phyloP scores from a whole-genome alignment of 2,888 invertebrate species.

The Clistopyga incitator region DNA sequence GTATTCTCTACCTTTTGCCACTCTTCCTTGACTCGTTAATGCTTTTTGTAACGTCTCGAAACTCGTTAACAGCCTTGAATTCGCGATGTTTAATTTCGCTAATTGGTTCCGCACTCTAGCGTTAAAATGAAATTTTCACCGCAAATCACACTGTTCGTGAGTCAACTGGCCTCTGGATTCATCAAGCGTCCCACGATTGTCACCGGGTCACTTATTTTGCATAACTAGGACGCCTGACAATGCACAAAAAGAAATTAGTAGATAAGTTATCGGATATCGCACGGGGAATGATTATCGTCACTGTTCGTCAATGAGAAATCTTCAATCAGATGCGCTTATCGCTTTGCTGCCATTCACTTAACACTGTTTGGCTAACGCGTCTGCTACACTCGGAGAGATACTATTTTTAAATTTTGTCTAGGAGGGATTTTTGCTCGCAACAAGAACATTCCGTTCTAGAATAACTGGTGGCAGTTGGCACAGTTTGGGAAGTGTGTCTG shows the following conservation, averaged over 20 bases:
- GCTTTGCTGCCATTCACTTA: neutral
- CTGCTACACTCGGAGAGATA: neutral
- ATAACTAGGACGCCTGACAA: constrained; percentile 5
- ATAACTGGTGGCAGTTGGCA: constrained; percentile 56
- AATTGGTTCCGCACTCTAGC: neutral
- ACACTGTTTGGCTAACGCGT: constrained; percentile 29
- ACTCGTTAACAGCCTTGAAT: neutral
- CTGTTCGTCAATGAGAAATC: constrained; percentile 3
- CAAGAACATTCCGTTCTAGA: constrained; percentile 55
- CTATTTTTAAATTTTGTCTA: constrained; percentile 62
- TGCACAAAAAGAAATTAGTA: constrained; percentile 16
- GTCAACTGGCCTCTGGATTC: constrained; percentile 25
- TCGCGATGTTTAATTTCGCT: constrained; percentile 15
- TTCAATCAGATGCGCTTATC: constrained; percentile 5
- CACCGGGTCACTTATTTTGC: constrained; percentile 34
- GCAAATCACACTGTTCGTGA: neutral
- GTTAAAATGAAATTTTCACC: neutral
- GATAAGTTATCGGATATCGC: constrained; percentile 31
- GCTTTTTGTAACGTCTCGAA: neutral
- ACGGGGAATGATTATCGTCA: neutral
- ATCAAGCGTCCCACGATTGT: neutral
- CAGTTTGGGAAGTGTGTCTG: constrained; percentile 31
- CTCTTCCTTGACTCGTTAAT: constrained; percentile 17
- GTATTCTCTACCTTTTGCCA: constrained; percentile 1
- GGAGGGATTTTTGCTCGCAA: constrained; percentile 46